phyloP scores from a whole-genome alignment of 2,797 vertebrate species.

The Denticeps clupeoides region DNA sequence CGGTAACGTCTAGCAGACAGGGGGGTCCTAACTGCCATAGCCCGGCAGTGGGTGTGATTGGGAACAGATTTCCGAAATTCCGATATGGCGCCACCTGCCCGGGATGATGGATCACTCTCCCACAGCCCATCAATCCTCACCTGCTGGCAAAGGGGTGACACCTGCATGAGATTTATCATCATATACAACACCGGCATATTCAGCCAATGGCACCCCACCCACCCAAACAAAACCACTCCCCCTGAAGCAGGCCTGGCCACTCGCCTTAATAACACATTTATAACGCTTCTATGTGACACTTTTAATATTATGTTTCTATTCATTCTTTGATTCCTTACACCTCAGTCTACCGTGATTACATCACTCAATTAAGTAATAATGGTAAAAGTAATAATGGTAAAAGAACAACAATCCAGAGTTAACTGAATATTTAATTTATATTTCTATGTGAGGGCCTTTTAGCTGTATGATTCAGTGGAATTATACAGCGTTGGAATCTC shows the following conservation, averaged over 20 bases:
- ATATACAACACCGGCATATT: conserved; percentile 54
- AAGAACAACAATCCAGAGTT: no score
- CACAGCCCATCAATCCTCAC: conserved; percentile 91
- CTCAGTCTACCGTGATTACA: no score
- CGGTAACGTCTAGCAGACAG: conserved; percentile 88
- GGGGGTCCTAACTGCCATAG: conserved; percentile 60
- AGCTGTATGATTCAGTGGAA: no score
- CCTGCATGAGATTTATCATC: conserved; percentile 95
- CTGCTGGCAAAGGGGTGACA: conserved; percentile 79
- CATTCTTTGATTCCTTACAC: no score
- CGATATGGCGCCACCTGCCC: conserved; percentile 91
- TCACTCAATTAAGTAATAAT: no score
- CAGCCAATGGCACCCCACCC: conserved; percentile 46
- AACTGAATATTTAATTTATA: no score
- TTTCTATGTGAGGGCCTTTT: no score
- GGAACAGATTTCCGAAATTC: conserved; percentile 99
- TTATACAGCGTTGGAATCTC: no score
- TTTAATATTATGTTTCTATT: no score
- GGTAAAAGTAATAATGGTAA: no score
- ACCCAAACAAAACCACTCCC: conserved; percentile 48
- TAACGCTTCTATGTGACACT: no score
- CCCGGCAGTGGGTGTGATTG: conserved; percentile 89
- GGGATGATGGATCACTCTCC: conserved; percentile 86
- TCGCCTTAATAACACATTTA: conserved; percentile 65
- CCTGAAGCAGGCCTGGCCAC: conserved; percentile 31